A percentile compares a stretch with the other conserved stretches of the same genome.
Conservation (phyloP, 1,140 invertebrate genomes). For the Ylistrum balloti region DNA sequence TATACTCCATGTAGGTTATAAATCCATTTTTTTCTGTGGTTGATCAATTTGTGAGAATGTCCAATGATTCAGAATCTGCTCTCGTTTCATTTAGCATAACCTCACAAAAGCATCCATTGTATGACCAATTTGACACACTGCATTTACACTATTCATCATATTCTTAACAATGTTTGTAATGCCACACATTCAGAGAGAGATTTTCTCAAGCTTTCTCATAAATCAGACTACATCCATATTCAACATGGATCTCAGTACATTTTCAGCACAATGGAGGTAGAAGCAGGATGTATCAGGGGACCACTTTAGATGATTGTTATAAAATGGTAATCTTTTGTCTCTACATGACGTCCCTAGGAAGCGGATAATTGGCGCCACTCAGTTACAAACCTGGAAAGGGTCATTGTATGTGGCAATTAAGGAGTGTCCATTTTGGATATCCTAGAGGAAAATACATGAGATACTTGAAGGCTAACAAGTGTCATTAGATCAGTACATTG, state of each 20-base stretch:
- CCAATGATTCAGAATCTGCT: neutral
- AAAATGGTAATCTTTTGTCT: slow-evolving; percentile 26
- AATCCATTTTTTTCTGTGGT: neutral
- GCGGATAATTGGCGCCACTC: neutral
- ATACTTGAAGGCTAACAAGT: neutral
- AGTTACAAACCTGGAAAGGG: neutral
- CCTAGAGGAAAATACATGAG: neutral
- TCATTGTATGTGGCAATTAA: neutral
- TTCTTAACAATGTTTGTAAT: neutral
- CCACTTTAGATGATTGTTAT: neutral
- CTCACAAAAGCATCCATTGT: neutral
- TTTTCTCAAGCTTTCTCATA: neutral
- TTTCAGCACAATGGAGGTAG: neutral
- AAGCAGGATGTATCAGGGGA: slow-evolving; percentile 5
- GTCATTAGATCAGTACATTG: neutral
- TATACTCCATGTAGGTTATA: neutral
- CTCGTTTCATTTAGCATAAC: neutral
- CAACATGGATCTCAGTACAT: neutral
- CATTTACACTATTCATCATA: neutral
- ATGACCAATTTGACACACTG: neutral
- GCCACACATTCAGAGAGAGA: neutral
- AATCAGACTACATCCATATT: slow-evolving; percentile 32
- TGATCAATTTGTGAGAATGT: neutral
- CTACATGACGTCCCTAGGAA: neutral
- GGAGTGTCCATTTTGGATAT: neutral